A percentile compares a stretch with the other conserved stretches of the same genome.
Evolutionary conservation across 2,797 vertebrate genomes (phyloP).

Genomic region (Myripristis jacobus): DNA sequence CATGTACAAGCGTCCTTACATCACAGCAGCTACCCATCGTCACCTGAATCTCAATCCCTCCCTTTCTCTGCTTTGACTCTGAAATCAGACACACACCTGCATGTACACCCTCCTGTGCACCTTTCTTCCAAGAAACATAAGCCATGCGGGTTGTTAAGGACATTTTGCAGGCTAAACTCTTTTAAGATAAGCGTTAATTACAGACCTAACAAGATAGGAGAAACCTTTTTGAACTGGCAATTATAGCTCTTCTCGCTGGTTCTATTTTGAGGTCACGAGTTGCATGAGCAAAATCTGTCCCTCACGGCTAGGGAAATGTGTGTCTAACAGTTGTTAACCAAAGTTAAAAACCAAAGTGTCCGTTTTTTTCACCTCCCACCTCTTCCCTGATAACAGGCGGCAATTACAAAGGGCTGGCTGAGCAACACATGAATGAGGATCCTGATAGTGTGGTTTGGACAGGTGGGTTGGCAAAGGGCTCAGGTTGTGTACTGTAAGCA

Average conservation of each 20-base stretch:
- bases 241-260: constrained; percentile 67
- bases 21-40: constrained; percentile 57
- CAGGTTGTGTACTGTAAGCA: constrained; percentile 70
- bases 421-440: constrained; percentile 46
- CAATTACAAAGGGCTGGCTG: constrained; percentile 38
- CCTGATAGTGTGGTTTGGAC: constrained; percentile 62
- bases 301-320: constrained; percentile 27
- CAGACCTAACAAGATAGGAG: constrained; percentile 56
- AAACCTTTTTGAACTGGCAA: constrained; percentile 66
- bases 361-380: neutral
- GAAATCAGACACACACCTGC: constrained; percentile 63
- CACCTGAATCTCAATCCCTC: constrained; percentile 52
- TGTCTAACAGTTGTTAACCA: neutral
- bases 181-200: constrained; percentile 71
- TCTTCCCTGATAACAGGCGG: constrained; percentile 41
- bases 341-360: constrained; percentile 32
- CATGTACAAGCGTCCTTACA: constrained; percentile 57
- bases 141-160: constrained; percentile 52
- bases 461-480: constrained; percentile 68
- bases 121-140: constrained; percentile 47
- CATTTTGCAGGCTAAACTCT: constrained; percentile 56
- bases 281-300: constrained; percentile 39
- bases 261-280: constrained; percentile 64
- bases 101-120: constrained; percentile 35
- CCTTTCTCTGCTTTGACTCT: constrained; percentile 40